phyloP scores from a whole-genome alignment of 2,888 invertebrate species.

The Tenodera sinensis region DNA sequence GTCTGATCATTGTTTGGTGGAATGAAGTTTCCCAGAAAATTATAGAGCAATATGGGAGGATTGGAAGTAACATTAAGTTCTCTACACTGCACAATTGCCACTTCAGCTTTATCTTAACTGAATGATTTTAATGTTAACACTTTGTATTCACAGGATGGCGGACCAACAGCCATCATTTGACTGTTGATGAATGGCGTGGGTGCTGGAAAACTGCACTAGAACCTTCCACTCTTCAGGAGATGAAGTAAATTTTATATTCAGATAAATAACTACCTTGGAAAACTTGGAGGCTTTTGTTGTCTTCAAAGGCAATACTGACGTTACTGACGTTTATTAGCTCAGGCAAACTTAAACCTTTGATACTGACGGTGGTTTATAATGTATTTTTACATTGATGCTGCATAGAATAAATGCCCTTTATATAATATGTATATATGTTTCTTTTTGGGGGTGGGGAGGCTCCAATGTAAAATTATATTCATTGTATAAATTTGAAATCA shows the following conservation, averaged over 20 bases:
- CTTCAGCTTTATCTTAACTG: no score
- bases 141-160: slow-evolving; percentile 43
- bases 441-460: no score
- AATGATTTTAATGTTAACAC: background rate
- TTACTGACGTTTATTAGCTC: no score
- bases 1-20: no score
- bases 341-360: background rate
- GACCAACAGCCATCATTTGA: slow-evolving; percentile 41
- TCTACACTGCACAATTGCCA: no score
- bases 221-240: background rate
- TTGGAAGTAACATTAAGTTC: no score
- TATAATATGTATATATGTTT: background rate
- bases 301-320: no score
- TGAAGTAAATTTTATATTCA: background rate
- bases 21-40: no score
- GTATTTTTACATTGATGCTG: background rate
- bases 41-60: no score
- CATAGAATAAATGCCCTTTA: background rate
- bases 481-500: background rate
- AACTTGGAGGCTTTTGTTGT: background rate
- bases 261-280: background rate
- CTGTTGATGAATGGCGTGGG: slow-evolving; percentile 43
- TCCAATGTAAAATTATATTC: background rate
- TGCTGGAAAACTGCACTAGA: slow-evolving; percentile 27
- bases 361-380: background rate